phyloP scores from a whole-genome alignment of 2,888 invertebrate species.

The Cheilosia impressa region DNA sequence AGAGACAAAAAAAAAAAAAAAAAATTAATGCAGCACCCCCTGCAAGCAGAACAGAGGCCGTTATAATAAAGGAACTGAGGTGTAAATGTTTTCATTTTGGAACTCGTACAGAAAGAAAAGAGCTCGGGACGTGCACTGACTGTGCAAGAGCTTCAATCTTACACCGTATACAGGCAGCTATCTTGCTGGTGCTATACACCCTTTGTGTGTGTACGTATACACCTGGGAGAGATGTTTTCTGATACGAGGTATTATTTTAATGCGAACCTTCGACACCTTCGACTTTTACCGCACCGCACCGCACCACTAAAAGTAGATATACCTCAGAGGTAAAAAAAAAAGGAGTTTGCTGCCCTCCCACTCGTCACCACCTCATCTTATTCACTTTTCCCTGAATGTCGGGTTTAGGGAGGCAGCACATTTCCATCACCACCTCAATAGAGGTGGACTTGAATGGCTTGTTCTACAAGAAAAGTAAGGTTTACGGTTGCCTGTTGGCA shows the following conservation, averaged over 20 bases:
- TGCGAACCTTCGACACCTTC: slow-evolving; percentile 73
- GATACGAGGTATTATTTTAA: slow-evolving; percentile 75
- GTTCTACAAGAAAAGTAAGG: slow-evolving; percentile 67
- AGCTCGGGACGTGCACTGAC: slow-evolving; percentile 67
- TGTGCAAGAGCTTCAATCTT: slow-evolving; percentile 35
- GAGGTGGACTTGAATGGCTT: slow-evolving; percentile 63
- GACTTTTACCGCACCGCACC: not conserved
- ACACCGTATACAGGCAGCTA: not conserved
- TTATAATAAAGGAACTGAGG: slow-evolving; percentile 64
- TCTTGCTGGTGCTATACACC: not conserved
- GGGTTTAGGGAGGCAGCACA: not conserved
- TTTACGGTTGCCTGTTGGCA: slow-evolving; percentile 30
- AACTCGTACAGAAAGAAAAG: slow-evolving; percentile 64
- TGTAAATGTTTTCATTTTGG: slow-evolving; percentile 75
- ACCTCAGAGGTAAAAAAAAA: slow-evolving; percentile 35
- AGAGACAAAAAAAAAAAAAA: slow-evolving; percentile 32
- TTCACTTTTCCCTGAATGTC: slow-evolving; percentile 68
- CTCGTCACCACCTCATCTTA: slow-evolving; percentile 69
- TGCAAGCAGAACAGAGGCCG: not conserved
- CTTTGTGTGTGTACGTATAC: slow-evolving; percentile 6
- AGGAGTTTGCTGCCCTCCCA: slow-evolving; percentile 29
- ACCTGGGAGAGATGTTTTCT: slow-evolving; percentile 63
- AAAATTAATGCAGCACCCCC: slow-evolving; percentile 31
- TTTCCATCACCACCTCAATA: slow-evolving; percentile 10
- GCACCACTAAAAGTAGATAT: slow-evolving; percentile 29